Evolutionary conservation across 1,140 invertebrate species (phyloP), one percentile per base, ranked within the genome.

Genomic region (Medauroidea extradentata): DNA sequence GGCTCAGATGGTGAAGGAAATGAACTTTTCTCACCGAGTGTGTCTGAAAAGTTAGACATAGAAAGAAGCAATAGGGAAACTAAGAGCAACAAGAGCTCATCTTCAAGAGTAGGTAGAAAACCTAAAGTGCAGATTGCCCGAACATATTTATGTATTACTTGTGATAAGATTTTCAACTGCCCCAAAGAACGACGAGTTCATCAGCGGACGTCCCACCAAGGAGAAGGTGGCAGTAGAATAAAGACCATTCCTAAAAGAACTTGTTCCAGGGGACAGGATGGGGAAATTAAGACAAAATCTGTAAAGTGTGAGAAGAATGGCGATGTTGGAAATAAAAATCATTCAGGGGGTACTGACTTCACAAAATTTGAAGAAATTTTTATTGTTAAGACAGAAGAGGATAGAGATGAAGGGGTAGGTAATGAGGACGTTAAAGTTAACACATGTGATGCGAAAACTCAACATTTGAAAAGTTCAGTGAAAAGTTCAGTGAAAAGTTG

Each of bases 161-260:
- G 86, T 65, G 77, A 78, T 1, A 78, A 81, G 59, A 78, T 78
- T 14, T 86, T 87, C 64, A 76, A 81, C 16, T 83, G 83, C 27
- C 77, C 83, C 0, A 85, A 85, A 58, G 86, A 88, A 65, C 73
- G 86, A 34, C 72, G 85, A 39, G 77, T 85, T 18, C 85, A 88
- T 65, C 78, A 79, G 62, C 76, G 73, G 18, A 71, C 77, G 7
- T 13, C 25, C 7, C 53, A 55, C 23, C 16, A 38, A 9, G 23
- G 29, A 8, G 38, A n/a, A 4, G 52, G 38, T 11, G 16, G 29
- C 5, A 34, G 29, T 11, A 34, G 29, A 11, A 11, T 34, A 4
- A 34, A 11, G 29, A 34, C 29, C 29, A 11, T 34, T 34, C 29
- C 29, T 7, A 34, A 34, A 34, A 34, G 29, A 34, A 34, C 29